These are phyloP conservation scores for Heterotilapia buettikoferi DNA, from an alignment of 2,113 vertebrate species.

Conservation along the genomic window DNA sequence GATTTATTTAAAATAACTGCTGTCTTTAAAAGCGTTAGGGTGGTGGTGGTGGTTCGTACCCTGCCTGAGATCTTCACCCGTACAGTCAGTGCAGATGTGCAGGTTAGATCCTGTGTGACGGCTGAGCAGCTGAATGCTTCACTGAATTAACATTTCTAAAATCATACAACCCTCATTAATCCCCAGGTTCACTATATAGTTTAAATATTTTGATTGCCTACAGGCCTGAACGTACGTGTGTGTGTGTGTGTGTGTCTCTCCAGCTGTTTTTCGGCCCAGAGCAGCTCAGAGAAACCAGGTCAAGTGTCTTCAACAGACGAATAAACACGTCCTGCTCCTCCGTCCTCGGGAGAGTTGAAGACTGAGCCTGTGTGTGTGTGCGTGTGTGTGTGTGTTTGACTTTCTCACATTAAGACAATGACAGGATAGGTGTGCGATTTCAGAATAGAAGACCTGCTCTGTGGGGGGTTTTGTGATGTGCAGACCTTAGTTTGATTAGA, in stretches of 20 bases:
- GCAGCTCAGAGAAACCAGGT: conserved; percentile 53
- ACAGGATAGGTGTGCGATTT: background rate
- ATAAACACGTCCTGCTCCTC: background rate
- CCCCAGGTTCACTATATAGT: background rate
- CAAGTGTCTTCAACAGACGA: conserved; percentile 47
- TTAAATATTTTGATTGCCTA: background rate
- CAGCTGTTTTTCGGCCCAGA: conserved; percentile 13
- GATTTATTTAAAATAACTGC: background rate
- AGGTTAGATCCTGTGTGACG: background rate
- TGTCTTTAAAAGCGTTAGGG: background rate
- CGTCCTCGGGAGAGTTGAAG: background rate
- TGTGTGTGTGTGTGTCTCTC: background rate
- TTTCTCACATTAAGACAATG: background rate
- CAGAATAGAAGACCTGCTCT: background rate
- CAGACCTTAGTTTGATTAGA: background rate
- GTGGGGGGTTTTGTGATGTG: background rate
- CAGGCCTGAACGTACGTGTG: too few species aligned
- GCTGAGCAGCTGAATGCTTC: background rate
- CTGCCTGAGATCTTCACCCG: background rate
- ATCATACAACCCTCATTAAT: background rate
- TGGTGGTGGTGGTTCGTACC: too few species aligned
- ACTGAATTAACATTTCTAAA: background rate
- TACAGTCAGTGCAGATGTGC: background rate
- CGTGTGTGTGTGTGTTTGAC: background rate
- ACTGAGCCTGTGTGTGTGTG: background rate